Evolutionary conservation across 2,797 vertebrate species (phyloP).

Genomic region (Morus bassanus): DNA sequence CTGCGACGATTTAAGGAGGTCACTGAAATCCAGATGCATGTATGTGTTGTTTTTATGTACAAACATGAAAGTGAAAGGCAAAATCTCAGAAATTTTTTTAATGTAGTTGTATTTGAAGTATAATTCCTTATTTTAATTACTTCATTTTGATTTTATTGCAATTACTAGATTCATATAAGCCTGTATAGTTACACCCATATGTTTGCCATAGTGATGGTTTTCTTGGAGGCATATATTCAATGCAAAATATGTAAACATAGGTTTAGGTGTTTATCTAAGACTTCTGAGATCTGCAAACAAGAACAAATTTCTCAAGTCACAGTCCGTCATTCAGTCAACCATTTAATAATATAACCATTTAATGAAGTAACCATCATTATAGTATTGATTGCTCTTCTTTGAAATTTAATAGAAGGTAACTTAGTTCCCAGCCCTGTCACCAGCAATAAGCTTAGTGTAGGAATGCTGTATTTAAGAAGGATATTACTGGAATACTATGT

Average conservation of each 20-base stretch:
- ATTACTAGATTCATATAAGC: neutral
- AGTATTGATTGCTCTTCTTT: neutral
- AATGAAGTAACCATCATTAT: neutral
- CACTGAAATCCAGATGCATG: conserved; percentile 84
- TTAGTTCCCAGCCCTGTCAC: neutral
- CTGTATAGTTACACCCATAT: neutral
- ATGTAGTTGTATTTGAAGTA: neutral
- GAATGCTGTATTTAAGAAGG: neutral
- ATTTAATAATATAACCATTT: neutral
- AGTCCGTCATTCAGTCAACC: neutral
- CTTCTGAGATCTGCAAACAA: neutral
- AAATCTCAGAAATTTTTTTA: neutral
- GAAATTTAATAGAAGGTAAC: neutral
- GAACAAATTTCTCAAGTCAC: neutral
- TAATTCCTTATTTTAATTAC: neutral
- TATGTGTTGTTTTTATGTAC: conserved; percentile 54
- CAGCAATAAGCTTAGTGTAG: neutral
- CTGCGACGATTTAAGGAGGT: conserved; percentile 82
- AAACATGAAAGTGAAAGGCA: neutral
- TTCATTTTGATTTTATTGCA: neutral
- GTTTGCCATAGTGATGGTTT: neutral
- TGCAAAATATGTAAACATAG: neutral
- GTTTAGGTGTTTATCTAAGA: neutral
- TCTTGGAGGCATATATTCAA: neutral
- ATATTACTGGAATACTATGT: neutral